A percentile compares a stretch with the other conserved stretches of the same genome.
These are phyloP conservation scores for Himalopsyche japonica DNA, from an alignment of 2,888 invertebrate species.

Conservation along the genomic window DNA sequence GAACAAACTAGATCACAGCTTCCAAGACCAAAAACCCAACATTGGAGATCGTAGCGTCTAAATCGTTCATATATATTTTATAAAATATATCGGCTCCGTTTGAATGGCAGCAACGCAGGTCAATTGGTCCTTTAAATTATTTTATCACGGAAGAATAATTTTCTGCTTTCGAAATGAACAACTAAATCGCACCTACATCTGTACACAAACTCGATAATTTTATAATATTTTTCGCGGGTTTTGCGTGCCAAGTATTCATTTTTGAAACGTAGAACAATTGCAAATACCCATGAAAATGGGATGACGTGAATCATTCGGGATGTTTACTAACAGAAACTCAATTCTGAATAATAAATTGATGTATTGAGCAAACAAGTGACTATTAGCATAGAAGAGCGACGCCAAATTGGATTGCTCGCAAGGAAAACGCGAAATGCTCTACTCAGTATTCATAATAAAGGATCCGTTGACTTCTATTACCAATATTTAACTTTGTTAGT, in stretches of 20 bases:
- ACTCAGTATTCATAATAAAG: not conserved
- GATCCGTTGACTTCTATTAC: not conserved
- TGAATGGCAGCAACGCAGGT: too few species aligned
- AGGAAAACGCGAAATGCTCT: not conserved
- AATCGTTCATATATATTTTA: too few species aligned
- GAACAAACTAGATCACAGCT: too few species aligned
- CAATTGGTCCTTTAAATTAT: too few species aligned
- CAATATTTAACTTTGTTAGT: too few species aligned
- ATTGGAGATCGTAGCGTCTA: too few species aligned
- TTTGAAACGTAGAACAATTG: not conserved
- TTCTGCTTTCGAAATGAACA: too few species aligned
- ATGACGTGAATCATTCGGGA: not conserved
- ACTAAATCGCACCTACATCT: too few species aligned
- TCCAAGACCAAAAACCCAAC: too few species aligned
- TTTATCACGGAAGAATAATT: too few species aligned
- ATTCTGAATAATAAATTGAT: not conserved
- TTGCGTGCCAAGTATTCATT: not conserved
- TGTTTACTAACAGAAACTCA: not conserved
- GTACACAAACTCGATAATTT: too few species aligned
- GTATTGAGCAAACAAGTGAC: not conserved
- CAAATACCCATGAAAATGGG: not conserved
- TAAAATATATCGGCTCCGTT: too few species aligned
- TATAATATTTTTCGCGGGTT: not conserved
- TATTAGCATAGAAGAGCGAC: not conserved
- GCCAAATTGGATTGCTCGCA: not conserved